phyloP scores from a whole-genome alignment of 2,888 invertebrate species.

The Lycia hirtaria region DNA sequence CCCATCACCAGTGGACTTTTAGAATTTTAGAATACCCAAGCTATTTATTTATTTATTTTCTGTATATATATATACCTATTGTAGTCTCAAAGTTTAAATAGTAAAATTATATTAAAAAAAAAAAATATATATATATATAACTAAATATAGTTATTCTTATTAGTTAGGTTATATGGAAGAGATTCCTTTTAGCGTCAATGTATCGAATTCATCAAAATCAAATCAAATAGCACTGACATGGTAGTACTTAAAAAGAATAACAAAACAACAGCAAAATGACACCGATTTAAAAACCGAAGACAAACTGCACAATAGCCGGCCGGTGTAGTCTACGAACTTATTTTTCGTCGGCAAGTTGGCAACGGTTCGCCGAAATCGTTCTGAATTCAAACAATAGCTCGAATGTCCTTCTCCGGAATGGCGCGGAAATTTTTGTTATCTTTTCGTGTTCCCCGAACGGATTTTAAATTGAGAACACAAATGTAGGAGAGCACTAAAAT shows the following conservation, averaged over 20 bases:
- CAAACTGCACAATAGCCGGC: slow-evolving; percentile 17
- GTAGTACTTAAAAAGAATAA: neutral
- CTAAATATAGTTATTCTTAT: no score
- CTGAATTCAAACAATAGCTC: slow-evolving; percentile 81
- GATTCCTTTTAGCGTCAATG: no score
- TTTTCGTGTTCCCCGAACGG: slow-evolving; percentile 84
- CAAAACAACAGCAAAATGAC: neutral
- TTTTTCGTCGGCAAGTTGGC: slow-evolving; percentile 37
- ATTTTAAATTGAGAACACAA: slow-evolving; percentile 84
- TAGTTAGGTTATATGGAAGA: no score
- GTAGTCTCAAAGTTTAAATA: no score
- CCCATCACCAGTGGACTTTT: no score
- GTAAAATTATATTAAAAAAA: no score
- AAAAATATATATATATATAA: no score
- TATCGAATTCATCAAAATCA: no score
- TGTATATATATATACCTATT: no score
- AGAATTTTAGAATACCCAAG: no score
- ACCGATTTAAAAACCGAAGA: slow-evolving; percentile 21
- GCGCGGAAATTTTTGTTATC: slow-evolving; percentile 85
- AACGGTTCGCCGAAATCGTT: slow-evolving; percentile 76
- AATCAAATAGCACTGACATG: neutral
- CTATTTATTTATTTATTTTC: no score
- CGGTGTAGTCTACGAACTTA: slow-evolving; percentile 28
- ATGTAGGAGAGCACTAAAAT: slow-evolving; percentile 67
- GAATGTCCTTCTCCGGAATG: slow-evolving; percentile 81